Base-by-base conservation (phyloP, 2,113 vertebrate genomes). In the Perognathus longimembris region DNA sequence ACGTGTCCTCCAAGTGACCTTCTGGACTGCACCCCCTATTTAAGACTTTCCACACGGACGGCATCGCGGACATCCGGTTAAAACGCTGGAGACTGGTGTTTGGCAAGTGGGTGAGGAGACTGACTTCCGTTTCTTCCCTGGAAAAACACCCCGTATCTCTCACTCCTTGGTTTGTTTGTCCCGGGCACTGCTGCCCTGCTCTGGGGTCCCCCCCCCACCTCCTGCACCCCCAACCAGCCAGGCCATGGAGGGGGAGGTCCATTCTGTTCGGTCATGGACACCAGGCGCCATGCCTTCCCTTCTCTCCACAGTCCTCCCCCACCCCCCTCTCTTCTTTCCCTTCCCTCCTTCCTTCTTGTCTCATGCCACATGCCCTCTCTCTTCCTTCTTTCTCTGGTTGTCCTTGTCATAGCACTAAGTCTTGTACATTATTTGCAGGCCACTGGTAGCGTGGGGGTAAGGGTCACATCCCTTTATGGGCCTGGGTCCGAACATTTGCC, bases 401-500 rank as follows among this genome's bases (percentile, higher is more conserved):
- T 67, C n/a, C 42, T 69, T 1, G 50, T 24, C 50, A n/a, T 12
- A 36, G 42, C 92, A 71, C 34, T 45, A 22, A 93, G 85, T 32
- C 38, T 67, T 45, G 61, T 22, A 36, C 36, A 30, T 64, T 61
- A 88, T 78, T 95, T 93, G 94, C 88, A 76, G 79, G 63, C 76
- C 90, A 75, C 54, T 24, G 80, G 57, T 87, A 73, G 40, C 17
- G 63, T 84, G 57, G 8, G 38, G 67, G 38, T 42, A 6, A 69
- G 42, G 85, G 76, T 64, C 70, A 76, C 15, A 32, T 83, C 75
- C 90, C 88, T 93, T 92, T 85, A 57, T 28, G 77, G 92, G 59
- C 8, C 42, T 38, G 40, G n/a, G 67, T 85, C 54, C 57, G 63
- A 83, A 91, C 30, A 69, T 71, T 84, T 85, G 94, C 92, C 89